These are phyloP conservation scores for Oncorhynchus mykiss DNA, from an alignment of 2,113 vertebrate genomes.

Conservation along the genomic window DNA sequence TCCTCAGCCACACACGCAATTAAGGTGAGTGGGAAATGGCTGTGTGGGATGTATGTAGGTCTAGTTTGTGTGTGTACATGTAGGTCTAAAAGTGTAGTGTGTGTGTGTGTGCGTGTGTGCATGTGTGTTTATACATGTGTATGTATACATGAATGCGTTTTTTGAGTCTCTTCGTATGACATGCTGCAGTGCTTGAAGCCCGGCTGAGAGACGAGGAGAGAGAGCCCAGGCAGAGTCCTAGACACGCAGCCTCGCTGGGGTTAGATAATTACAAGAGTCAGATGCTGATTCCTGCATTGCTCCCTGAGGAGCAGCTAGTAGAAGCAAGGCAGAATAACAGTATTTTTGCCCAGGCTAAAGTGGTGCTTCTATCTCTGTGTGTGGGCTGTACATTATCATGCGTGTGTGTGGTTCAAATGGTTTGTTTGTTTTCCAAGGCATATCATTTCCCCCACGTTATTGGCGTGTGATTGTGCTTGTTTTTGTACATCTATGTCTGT, in stretches of 20 bases:
- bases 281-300: conserved; percentile 57
- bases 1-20: conserved; percentile 3
- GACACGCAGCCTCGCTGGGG: conserved; percentile 44
- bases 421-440: conserved; percentile 15
- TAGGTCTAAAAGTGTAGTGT: not conserved
- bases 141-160: conserved; percentile 17
- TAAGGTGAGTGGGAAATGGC: conserved; percentile 41
- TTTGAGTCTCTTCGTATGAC: conserved; percentile 23
- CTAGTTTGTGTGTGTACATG: not conserved
- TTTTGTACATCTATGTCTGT: not conserved
- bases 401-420: not conserved
- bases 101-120: not conserved
- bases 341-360: conserved; percentile 34
- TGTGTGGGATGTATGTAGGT: conserved; percentile 1
- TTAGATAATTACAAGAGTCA: conserved; percentile 61
- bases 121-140: not conserved
- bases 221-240: conserved; percentile 26
- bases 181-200: conserved; percentile 44
- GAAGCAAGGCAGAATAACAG: conserved; percentile 55
- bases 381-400: conserved; percentile 48
- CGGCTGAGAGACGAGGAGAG: not conserved
- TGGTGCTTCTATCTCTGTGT: conserved; percentile 51
- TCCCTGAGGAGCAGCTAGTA: conserved; percentile 43
- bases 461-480: not conserved
- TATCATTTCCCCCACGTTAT: not conserved